phyloP scores from a whole-genome alignment of 2,113 vertebrate species.

The Recurvirostra avosetta region DNA sequence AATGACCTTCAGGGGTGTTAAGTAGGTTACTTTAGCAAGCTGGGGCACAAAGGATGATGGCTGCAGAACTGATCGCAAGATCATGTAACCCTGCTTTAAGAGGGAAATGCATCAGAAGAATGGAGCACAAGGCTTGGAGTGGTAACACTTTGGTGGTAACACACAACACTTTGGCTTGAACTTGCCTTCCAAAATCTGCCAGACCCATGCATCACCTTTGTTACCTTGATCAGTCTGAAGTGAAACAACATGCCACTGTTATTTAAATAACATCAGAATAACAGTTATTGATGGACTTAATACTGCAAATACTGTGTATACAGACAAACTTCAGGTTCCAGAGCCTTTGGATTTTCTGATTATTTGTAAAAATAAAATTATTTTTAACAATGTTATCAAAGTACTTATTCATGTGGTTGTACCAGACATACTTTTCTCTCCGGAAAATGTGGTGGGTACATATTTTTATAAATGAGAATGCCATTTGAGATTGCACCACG shows the following conservation, averaged over 20 bases:
- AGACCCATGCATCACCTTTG: background rate
- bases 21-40: background rate
- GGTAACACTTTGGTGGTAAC: background rate
- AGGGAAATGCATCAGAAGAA: background rate
- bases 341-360: background rate
- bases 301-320: background rate
- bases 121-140: background rate
- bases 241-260: background rate
- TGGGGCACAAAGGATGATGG: background rate
- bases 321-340: background rate
- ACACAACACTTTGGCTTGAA: background rate
- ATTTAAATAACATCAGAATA: background rate
- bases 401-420: background rate
- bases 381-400: background rate
- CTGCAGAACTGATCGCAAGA: background rate
- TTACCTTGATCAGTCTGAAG: background rate
- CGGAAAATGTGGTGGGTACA: background rate
- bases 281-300: background rate
- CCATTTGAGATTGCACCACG: background rate
- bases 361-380: background rate
- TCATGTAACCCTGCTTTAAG: background rate
- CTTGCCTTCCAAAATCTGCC: background rate
- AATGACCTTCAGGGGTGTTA: background rate
- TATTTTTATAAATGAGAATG: background rate
- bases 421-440: background rate